These are phyloP conservation scores for Psittacula cyanocephala DNA, from an alignment of 2,113 vertebrate genomes.

Conservation along the genomic window DNA sequence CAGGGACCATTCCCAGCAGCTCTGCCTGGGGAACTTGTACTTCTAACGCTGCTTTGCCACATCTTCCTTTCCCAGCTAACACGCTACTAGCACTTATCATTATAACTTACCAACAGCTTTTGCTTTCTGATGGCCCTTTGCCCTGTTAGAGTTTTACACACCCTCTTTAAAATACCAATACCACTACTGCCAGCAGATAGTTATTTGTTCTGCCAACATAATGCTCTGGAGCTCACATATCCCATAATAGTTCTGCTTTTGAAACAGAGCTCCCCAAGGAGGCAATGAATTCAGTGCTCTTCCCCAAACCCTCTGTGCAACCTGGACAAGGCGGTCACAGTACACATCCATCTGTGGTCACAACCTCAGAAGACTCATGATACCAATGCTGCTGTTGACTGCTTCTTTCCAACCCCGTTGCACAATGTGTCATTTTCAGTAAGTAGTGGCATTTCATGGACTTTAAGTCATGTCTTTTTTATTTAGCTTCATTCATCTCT, in stretches of 20 bases:
- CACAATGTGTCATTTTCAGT: background rate
- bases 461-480: background rate
- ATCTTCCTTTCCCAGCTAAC: background rate
- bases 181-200: background rate
- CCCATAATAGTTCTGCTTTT: background rate
- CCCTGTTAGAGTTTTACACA: background rate
- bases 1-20: background rate
- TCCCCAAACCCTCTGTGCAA: background rate
- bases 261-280: background rate
- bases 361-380: conserved; percentile 1
- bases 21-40: background rate
- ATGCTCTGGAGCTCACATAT: background rate
- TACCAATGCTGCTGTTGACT: background rate
- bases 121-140: background rate
- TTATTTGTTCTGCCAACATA: background rate
- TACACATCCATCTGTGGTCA: background rate
- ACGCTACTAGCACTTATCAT: background rate
- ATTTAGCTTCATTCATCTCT: background rate
- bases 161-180: background rate
- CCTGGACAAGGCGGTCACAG: background rate
- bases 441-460: background rate
- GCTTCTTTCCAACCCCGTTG: background rate
- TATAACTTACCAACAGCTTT: background rate
- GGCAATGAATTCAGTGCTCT: background rate
- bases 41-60: fast-evolving